Base-by-base conservation (phyloP, 1,140 invertebrate genomes). In the Nylanderia fulva region DNA sequence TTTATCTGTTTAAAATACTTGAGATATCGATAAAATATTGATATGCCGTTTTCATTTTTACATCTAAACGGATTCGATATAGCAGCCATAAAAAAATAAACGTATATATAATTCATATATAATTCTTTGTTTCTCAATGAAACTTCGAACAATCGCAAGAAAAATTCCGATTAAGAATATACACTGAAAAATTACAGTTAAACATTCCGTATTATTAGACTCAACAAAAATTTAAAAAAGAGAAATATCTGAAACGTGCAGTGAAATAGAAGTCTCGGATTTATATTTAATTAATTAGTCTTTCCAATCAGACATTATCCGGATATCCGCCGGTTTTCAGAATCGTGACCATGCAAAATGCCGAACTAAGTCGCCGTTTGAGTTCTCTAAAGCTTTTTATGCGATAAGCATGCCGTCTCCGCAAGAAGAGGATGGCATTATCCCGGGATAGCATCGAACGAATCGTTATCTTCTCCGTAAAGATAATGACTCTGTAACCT, bases 391-490 rank as follows among this genome's bases (percentile, higher is more conserved):
- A 74, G 58, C 74, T 80, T 88, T 88, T 88, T 48, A 56, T 54
- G 29, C 29, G 87, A 85, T 85, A 88, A 82, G 75, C 69, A 58
- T 69, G 60, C 71, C 61, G 54, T 69, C 75, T 15, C 45, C 36
- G 8, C 48, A 33, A 18, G 9, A 7, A 2, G 60, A 11, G 33
- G n/a, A 36, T 54, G 18, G 24, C 60, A 77, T 87, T 87, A 87
- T 85, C 52, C 83, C 15, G 29, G 42, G 52, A 56, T 64, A 72
- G 54, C 63, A 76, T 88, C 86, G 86, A 88, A 83, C 29, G 71
- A 88, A 86, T 86, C 86, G 87, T 88, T 89, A 85, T 76, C 87
- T 77, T 76, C 77, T 72, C 54, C 56, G 33, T 27, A n/a, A 39
- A 64, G 84, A 85, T 88, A 85, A 88, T 72, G 86, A 88, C 48